phyloP scores from a whole-genome alignment of 2,113 vertebrate species.

The Mellivora capensis region DNA sequence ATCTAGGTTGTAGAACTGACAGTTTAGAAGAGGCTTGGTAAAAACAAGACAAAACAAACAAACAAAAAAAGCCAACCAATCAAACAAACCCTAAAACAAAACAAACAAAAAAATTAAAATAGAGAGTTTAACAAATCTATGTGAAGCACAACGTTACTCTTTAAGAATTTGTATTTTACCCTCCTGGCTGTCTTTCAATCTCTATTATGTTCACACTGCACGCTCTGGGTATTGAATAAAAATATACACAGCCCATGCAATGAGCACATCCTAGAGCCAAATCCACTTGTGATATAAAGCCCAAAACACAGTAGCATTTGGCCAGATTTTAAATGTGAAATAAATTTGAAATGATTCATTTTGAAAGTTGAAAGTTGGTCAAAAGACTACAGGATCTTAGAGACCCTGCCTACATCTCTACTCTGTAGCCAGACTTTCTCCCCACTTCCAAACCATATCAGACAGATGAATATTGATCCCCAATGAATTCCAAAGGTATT shows the following conservation, averaged over 20 bases:
- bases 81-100: background rate
- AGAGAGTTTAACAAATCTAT: background rate
- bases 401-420: background rate
- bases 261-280: conserved; percentile 80
- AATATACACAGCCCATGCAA: conserved; percentile 86
- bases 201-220: conserved; percentile 84
- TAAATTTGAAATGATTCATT: conserved; percentile 7
- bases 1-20: background rate
- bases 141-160: background rate
- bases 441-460: background rate
- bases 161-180: background rate
- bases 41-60: background rate
- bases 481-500: background rate
- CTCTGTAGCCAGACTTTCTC: background rate
- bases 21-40: background rate
- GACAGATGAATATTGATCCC: background rate
- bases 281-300: background rate
- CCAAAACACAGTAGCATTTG: background rate
- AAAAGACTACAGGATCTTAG: background rate
- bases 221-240: conserved; percentile 80
- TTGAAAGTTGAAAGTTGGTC: background rate
- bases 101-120: background rate
- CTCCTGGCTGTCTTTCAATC: conserved; percentile 46
- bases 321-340: background rate
- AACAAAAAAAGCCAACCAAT: background rate